Evolutionary conservation across 2,888 invertebrate species (phyloP).

Genomic region (Acronicta leporina): DNA sequence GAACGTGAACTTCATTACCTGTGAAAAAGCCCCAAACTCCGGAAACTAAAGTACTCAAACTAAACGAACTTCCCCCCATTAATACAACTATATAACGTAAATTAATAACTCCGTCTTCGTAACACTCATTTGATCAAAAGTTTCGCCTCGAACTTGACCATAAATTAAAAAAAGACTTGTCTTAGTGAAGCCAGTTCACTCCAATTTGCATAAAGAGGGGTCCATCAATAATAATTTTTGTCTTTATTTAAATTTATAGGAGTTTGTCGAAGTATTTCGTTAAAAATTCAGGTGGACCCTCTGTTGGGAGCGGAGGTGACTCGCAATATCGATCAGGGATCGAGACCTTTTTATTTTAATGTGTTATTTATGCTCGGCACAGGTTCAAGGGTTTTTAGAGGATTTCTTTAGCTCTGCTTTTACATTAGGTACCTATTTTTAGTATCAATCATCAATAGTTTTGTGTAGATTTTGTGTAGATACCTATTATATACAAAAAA

Average conservation of each 20-base stretch:
- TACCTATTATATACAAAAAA: too few species aligned
- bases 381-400: conserved; percentile 7
- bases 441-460: too few species aligned
- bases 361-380: conserved; percentile 15
- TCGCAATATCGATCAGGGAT: conserved; percentile 43
- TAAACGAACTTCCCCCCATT: conserved; percentile 10
- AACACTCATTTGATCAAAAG: conserved; percentile 19
- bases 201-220: conserved; percentile 65
- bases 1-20: too few species aligned
- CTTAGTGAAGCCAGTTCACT: conserved; percentile 24
- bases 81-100: conserved; percentile 35
- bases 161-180: conserved; percentile 46
- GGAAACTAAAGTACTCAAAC: conserved; percentile 14
- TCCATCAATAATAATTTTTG: conserved; percentile 71
- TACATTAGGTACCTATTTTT: background rate
- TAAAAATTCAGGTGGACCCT: conserved; percentile 59
- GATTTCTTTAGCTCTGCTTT: background rate
- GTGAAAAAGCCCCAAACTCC: background rate
- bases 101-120: conserved; percentile 32
- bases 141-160: conserved; percentile 37
- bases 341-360: conserved; percentile 20
- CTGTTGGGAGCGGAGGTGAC: conserved; percentile 12
- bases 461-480: too few species aligned
- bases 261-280: conserved; percentile 46
- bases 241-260: conserved; percentile 69